These are phyloP conservation scores for Corythaeola cristata DNA, from an alignment of 2,113 vertebrate species.

Conservation along the genomic window DNA sequence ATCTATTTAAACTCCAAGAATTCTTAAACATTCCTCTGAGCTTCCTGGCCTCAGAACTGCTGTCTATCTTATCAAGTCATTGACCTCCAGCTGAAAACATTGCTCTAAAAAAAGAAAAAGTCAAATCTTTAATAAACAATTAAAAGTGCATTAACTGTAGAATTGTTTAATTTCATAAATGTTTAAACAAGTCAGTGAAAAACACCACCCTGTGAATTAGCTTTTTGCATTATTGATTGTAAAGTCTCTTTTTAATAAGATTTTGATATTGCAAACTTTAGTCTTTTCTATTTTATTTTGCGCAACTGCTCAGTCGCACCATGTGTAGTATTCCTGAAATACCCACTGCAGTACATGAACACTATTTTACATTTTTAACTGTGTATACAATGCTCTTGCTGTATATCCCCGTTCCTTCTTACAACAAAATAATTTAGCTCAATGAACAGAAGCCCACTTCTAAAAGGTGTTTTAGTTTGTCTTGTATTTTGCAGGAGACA, in stretches of 20 bases:
- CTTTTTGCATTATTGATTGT: constrained; percentile 74
- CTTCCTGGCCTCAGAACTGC: constrained; percentile 57
- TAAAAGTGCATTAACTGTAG: constrained; percentile 76
- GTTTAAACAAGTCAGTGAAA: constrained; percentile 74
- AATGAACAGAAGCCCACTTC: constrained; percentile 28
- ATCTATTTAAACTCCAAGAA: constrained; percentile 50
- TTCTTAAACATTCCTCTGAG: constrained; percentile 53
- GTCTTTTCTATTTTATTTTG: constrained; percentile 18
- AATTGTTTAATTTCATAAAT: constrained; percentile 70
- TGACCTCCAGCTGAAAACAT: constrained; percentile 69
- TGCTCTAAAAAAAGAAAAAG: constrained; percentile 61
- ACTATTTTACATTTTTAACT: constrained; percentile 58
- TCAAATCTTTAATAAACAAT: constrained; percentile 73
- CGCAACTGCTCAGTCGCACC: neutral
- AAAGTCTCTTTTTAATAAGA: constrained; percentile 69
- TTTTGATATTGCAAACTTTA: constrained; percentile 69
- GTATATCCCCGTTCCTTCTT: constrained; percentile 61
- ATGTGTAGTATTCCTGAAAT: constrained; percentile 39
- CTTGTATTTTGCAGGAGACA: constrained; percentile 74
- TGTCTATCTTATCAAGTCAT: constrained; percentile 63
- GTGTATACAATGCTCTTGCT: constrained; percentile 63
- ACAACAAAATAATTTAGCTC: constrained; percentile 39
- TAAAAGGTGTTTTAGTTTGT: constrained; percentile 30
- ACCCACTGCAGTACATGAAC: constrained; percentile 43
- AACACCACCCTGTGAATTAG: constrained; percentile 76